Percentiles rank a stretch among this genome's conserved stretches.
phyloP scores from a whole-genome alignment of 2,797 vertebrate species.

The Monodelphis domestica region DNA sequence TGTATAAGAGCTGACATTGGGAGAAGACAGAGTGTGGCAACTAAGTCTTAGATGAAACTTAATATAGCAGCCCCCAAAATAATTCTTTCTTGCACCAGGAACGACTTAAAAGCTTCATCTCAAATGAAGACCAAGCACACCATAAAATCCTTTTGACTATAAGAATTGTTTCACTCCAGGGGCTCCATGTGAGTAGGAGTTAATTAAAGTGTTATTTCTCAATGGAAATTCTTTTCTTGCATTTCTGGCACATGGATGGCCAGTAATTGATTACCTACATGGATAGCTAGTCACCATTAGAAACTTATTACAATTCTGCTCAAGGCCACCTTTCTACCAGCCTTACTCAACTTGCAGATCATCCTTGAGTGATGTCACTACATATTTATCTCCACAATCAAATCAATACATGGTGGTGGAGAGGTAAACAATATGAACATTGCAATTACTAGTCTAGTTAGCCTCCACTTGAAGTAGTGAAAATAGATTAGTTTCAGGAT shows the following conservation, averaged over 20 bases:
- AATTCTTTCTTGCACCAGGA: background rate
- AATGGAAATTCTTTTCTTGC: constrained; percentile 15
- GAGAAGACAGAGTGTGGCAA: background rate
- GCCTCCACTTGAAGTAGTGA: constrained; percentile 48
- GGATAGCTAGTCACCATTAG: constrained; percentile 46
- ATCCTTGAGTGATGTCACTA: background rate
- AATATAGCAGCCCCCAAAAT: background rate
- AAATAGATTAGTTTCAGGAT: constrained; percentile 41
- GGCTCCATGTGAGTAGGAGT: background rate
- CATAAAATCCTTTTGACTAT: background rate
- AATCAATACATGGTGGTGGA: background rate
- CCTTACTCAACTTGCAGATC: constrained; percentile 2
- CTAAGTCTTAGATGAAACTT: background rate
- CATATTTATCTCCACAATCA: constrained; percentile 36
- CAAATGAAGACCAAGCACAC: background rate
- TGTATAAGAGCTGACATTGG: background rate
- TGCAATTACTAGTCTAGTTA: constrained; percentile 59
- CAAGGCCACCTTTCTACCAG: background rate
- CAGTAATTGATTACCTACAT: constrained; percentile 47
- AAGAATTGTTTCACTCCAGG: background rate
- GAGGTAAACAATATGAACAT: constrained; percentile 32
- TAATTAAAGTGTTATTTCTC: constrained; percentile 49
- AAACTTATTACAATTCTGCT: constrained; percentile 33
- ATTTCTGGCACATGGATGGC: constrained; percentile 53
- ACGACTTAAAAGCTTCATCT: background rate